Evolutionary conservation across 2,888 invertebrate species (phyloP).

Genomic region (Dryobota labecula): DNA sequence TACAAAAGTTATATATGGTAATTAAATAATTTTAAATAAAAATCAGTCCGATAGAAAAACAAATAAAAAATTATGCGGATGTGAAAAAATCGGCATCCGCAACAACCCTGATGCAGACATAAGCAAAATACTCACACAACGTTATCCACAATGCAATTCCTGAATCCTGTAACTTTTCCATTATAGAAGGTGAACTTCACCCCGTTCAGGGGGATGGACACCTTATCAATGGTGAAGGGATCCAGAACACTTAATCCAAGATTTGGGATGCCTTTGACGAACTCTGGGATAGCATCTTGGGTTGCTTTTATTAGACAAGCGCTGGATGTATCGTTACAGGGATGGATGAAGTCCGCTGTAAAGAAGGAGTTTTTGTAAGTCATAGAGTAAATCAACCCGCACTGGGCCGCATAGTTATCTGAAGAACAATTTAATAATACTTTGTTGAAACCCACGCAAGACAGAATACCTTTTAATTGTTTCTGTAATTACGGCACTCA

Average conservation of each 20-base stretch:
- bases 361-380: conserved; percentile 11
- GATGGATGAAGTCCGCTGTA: conserved; percentile 84
- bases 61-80: no score
- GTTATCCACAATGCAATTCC: conserved; percentile 82
- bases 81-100: no score
- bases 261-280: conserved; percentile 82
- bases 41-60: no score
- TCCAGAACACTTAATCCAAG: conserved; percentile 79
- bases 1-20: no score
- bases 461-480: no score
- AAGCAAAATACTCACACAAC: conserved; percentile 77
- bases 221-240: conserved; percentile 83
- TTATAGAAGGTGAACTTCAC: conserved; percentile 84
- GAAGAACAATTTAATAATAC: background rate
- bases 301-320: conserved; percentile 81
- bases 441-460: no score
- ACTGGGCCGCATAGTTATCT: background rate
- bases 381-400: background rate
- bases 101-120: background rate
- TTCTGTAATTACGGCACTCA: no score
- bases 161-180: conserved; percentile 85
- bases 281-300: conserved; percentile 82
- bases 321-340: conserved; percentile 80
- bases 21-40: no score
- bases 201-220: conserved; percentile 81